Conservation (phyloP, 1,140 invertebrate genomes). For the Cydia amplana region DNA sequence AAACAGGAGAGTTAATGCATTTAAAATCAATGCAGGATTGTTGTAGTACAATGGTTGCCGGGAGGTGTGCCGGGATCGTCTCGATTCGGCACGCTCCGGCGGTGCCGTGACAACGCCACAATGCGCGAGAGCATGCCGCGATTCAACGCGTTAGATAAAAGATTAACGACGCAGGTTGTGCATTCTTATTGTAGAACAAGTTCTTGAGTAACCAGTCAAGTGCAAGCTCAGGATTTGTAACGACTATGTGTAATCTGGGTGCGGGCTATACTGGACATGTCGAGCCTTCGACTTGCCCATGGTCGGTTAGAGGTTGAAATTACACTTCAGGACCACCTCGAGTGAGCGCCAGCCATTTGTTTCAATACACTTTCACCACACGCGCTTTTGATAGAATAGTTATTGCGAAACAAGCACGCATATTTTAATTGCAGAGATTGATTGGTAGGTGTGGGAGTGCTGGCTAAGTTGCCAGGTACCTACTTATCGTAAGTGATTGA, state of each 20-base stretch:
- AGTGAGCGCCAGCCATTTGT: conserved; percentile 21
- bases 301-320: not conserved
- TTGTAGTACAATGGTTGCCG: conserved; percentile 44
- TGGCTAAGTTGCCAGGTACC: not conserved
- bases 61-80: conserved; percentile 26
- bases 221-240: not conserved
- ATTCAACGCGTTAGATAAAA: conserved; percentile 52
- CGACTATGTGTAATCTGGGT: not conserved
- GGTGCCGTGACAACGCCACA: conserved; percentile 55
- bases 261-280: not conserved
- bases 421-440: conserved; percentile 21
- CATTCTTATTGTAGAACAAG: not conserved
- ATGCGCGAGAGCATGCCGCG: conserved; percentile 34
- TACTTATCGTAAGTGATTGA: not conserved
- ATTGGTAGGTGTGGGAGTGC: conserved; percentile 9
- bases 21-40: conserved; percentile 39
- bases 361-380: conserved; percentile 28
- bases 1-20: conserved; percentile 51
- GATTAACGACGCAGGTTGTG: conserved; percentile 53
- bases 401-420: conserved; percentile 21
- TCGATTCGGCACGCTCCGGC: conserved; percentile 55
- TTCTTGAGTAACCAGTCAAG: not conserved
- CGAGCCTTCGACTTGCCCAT: not conserved
- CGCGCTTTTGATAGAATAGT: conserved; percentile 12
- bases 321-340: conserved; percentile 24